phyloP scores from a whole-genome alignment of 2,113 vertebrate genomes.

The Coregonus clupeaformis region DNA sequence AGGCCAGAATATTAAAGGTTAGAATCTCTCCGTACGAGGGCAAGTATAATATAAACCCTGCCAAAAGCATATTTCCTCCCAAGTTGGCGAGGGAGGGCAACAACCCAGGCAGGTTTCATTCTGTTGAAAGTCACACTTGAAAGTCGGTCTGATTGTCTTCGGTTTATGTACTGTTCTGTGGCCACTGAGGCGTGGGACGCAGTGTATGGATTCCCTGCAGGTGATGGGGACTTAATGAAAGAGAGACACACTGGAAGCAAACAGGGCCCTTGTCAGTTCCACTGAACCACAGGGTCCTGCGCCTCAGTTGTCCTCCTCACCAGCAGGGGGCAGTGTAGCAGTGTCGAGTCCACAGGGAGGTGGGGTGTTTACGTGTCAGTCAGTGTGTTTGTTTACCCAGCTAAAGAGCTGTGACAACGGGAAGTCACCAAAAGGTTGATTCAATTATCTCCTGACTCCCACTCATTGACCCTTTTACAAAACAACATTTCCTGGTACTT shows the following conservation, averaged over 20 bases:
- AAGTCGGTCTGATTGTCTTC: slow-evolving; percentile 69
- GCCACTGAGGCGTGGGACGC: slow-evolving; percentile 55
- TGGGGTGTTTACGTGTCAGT: slow-evolving; percentile 6
- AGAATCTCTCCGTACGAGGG: slow-evolving; percentile 65
- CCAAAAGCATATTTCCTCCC: slow-evolving; percentile 61
- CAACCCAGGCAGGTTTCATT: slow-evolving; percentile 47
- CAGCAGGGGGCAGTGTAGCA: slow-evolving; percentile 57
- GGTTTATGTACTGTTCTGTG: slow-evolving; percentile 51
- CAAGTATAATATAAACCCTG: slow-evolving; percentile 74
- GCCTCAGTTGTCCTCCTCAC: slow-evolving; percentile 48
- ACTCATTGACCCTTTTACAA: slow-evolving; percentile 9
- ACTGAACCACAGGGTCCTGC: slow-evolving; percentile 11
- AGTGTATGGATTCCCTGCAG: slow-evolving; percentile 61
- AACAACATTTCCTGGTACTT: neutral
- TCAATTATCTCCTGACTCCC: slow-evolving; percentile 42
- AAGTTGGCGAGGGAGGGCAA: slow-evolving; percentile 38
- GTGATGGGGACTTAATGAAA: slow-evolving; percentile 61
- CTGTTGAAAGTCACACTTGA: slow-evolving; percentile 66
- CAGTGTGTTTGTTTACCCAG: slow-evolving; percentile 38
- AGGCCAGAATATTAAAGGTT: slow-evolving; percentile 72
- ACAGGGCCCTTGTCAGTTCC: slow-evolving; percentile 50
- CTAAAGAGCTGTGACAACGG: slow-evolving; percentile 46
- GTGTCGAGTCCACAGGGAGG: neutral
- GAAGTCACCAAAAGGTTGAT: slow-evolving; percentile 49
- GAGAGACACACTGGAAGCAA: slow-evolving; percentile 46